Evolutionary conservation across 2,113 vertebrate genomes (phyloP).

Genomic region (Atractosteus spatula): DNA sequence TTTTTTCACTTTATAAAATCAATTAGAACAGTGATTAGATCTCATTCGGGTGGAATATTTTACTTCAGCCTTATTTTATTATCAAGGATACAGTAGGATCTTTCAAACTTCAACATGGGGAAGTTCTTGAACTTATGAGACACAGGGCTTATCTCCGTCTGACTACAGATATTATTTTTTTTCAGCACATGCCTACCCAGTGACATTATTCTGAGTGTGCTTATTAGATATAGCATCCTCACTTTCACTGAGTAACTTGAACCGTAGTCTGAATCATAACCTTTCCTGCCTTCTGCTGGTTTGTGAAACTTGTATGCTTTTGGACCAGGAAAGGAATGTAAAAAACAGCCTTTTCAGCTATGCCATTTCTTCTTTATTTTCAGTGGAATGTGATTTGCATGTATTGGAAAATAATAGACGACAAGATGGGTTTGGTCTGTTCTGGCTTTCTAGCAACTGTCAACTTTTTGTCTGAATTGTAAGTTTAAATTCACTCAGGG

Average conservation of each 20-base stretch:
- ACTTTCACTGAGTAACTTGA: constrained; percentile 5
- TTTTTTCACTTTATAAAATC: constrained; percentile 7
- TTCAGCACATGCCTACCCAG: background rate
- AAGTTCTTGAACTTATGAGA: background rate
- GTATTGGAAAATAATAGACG: background rate
- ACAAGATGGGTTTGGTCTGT: background rate
- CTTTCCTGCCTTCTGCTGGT: background rate
- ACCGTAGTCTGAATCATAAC: background rate
- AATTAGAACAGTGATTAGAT: constrained; percentile 20
- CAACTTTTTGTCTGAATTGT: background rate
- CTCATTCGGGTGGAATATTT: constrained; percentile 16
- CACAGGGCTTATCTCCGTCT: constrained; percentile 13
- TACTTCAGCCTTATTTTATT: constrained; percentile 9
- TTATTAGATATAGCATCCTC: background rate
- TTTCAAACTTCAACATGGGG: background rate
- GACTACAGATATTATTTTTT: constrained; percentile 5
- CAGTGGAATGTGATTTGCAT: background rate
- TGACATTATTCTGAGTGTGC: background rate
- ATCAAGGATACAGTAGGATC: background rate
- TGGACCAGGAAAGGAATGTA: background rate
- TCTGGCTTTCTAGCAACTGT: background rate
- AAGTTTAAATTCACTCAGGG: no score
- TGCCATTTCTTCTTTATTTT: background rate
- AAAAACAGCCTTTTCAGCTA: background rate
- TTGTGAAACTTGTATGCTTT: background rate